Evolutionary conservation across 2,797 vertebrate genomes (phyloP), one percentile per base, ranked within the genome.

Genomic region (Zenarchopterus dispar): DNA sequence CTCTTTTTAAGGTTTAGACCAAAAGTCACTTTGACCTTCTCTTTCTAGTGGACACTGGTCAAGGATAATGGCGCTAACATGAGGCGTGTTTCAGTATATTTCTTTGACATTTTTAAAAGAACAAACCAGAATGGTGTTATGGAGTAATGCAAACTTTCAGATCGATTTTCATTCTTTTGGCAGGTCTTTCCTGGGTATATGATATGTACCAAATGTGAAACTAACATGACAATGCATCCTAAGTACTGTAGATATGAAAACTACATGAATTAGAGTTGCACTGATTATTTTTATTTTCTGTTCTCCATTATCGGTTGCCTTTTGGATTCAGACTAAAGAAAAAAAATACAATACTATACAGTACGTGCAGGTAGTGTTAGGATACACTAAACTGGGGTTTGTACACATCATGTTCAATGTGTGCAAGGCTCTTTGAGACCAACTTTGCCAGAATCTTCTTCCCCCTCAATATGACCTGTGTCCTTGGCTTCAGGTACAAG

Each of bases 361-460:
- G 31, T 8, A 43, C 26, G 47, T 6, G 36, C 8, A 49, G 23
- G 57, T 0, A 31, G 26, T 0, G 2, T 16, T 64, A 66, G 90
- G 94, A 96, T 96, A 95, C 92, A 16, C 89, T 93, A 76, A 93
- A 95, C 13, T 92, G 91, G 21, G 94, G 94, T 70, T 94, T 94
- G 80, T 95, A 95, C 47, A 94, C 83, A 13, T 95, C 94, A 22
- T 95, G 92, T 74, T 93, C 94, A 6, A 91, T 84, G 45, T 87
- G 75, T 1, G 74, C 88, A 75, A 95, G 85, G 64, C 88, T 94
- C 83, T 93, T 95, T 5, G 92, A 85, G 31, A 95, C 91, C 73
- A 95, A 84, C 73, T 92, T 93, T 31, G 91, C 86, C 52, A 85
- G 89, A 77, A 94, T 91, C 76, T 94, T 95, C 89, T 91, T 93